A percentile compares a stretch with the other conserved stretches of the same genome.
Conservation (phyloP, 2,888 invertebrate genomes). For the Lasioglossum pauxillum region DNA sequence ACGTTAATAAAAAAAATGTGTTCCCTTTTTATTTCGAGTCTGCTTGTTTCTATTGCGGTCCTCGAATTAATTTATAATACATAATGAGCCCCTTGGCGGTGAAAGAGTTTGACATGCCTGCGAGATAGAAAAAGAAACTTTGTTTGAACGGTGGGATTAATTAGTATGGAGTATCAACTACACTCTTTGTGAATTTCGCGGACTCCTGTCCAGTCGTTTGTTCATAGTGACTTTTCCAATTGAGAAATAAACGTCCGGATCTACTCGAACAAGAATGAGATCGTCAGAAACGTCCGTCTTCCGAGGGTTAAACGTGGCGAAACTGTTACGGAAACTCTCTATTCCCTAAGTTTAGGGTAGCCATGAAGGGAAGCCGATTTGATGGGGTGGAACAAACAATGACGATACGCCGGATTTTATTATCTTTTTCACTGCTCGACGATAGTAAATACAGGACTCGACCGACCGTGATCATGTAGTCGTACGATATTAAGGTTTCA, state of each 20-base stretch:
- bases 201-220: not conserved
- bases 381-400: not conserved
- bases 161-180: not conserved
- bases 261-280: not conserved
- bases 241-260: not conserved
- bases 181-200: not conserved
- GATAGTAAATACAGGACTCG: not conserved
- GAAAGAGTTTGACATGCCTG: no score
- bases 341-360: not conserved
- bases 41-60: no score
- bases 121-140: not conserved
- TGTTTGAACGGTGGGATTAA: not conserved
- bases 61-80: no score
- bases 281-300: not conserved
- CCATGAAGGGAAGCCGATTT: slow-evolving; percentile 6
- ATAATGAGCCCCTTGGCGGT: no score
- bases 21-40: no score
- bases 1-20: no score
- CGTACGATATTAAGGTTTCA: not conserved
- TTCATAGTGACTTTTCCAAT: not conserved
- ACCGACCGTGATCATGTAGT: not conserved
- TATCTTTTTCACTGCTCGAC: not conserved
- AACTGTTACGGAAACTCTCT: not conserved
- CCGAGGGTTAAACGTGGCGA: slow-evolving; percentile 6
- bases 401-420: not conserved